Conservation (phyloP, 2,113 vertebrate species). For the Coryphaenoides rupestris region DNA sequence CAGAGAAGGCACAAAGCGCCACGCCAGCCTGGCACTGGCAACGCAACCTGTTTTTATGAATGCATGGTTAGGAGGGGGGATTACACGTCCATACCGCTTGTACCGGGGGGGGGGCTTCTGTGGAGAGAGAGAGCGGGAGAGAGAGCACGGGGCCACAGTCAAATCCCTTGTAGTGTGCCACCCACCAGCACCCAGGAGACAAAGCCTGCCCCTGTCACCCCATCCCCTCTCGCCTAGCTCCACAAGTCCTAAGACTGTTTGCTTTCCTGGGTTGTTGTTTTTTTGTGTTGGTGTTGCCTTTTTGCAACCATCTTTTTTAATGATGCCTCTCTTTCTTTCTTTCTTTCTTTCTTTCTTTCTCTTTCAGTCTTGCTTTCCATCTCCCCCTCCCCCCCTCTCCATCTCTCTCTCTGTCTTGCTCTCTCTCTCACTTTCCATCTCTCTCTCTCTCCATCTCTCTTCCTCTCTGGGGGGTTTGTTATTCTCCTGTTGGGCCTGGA, state of each 20-base stretch:
- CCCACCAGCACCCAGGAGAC: constrained; percentile 60
- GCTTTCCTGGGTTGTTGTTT: constrained; percentile 32
- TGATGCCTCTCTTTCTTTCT: constrained; percentile 49
- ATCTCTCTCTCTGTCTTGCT: no score
- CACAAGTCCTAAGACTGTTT: constrained; percentile 68
- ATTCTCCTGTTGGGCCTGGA: constrained; percentile 66
- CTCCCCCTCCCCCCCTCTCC: constrained; percentile 50
- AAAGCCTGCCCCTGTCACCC: constrained; percentile 68
- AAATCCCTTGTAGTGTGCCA: constrained; percentile 54
- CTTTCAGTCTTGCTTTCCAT: constrained; percentile 23
- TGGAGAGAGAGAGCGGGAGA: no score
- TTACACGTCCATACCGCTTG: constrained; percentile 63
- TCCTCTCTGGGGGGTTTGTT: constrained; percentile 60
- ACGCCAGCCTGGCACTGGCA: no score
- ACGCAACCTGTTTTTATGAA: neutral
- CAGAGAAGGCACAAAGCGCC: no score
- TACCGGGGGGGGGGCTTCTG: constrained; percentile 53
- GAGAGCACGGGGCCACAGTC: constrained; percentile 37
- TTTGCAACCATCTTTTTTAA: constrained; percentile 64
- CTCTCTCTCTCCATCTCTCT: constrained; percentile 53
- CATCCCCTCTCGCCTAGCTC: constrained; percentile 63
- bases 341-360: constrained; percentile 32
- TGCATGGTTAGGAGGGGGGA: constrained; percentile 41
- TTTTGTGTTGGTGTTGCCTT: constrained; percentile 32
- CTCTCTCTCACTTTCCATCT: constrained; percentile 24